Base-by-base conservation (phyloP, 2,888 invertebrate species). In the Petrolisthes cinctipes region DNA sequence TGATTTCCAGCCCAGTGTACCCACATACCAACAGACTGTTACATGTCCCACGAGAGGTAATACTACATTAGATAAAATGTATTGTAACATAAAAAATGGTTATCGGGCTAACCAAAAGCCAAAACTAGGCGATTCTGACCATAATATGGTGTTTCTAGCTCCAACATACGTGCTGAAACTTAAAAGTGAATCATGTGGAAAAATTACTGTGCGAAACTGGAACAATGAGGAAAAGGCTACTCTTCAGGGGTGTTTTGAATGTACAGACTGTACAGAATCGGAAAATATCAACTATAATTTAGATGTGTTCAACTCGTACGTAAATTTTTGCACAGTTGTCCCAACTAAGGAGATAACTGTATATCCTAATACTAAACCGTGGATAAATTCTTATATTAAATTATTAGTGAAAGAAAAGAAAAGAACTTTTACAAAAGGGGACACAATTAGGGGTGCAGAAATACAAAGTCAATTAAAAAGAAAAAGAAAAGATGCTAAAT, bases 61-160 rank as follows among this genome's bases (percentile, higher is more conserved):
- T 66, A 66, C 66, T 66, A 66, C 66, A 66, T 66, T 66, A 66
- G 66, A 66, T 66, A 66, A 66, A 66, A 66, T 66, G 66, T 66
- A 66, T 14, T 66, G 66, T 66, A 66, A 66, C 14, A 66, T 66
- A 7, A 66, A 14, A 14, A 66, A 66, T 66, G 66, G 66, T 14
- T 66, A 66, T 66, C 66, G 66, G 7, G 66, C 66, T 66, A 11
- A 66, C 14, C 66, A 66, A 66, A 66, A 66, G 66, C 66, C 66
- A 66, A 66, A 66, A 66, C 66, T 11, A 66, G 66, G 66, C 14
- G 66, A 66, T 66, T 66, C 66, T 66, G 66, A 66, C 66, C 66
- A 7, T 66, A 66, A 66, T 66, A 66, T 66, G 66, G 66, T 66
- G 66, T 66, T 66, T 66, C 66, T 66, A 66, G 66, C 66, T 66